These are phyloP conservation scores for Dinocampus coccinellae DNA, from an alignment of 2,888 invertebrate species.

Conservation along the genomic window DNA sequence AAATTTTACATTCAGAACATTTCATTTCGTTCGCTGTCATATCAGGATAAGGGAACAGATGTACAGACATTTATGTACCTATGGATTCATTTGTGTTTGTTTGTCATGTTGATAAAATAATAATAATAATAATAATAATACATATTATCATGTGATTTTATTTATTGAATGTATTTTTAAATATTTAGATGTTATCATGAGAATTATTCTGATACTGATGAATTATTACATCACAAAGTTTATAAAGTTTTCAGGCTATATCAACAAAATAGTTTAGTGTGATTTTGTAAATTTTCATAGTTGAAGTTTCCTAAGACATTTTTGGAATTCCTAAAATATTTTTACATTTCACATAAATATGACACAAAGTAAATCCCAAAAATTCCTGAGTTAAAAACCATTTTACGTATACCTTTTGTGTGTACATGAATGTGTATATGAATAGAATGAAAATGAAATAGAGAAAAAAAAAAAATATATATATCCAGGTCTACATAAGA, in stretches of 20 bases:
- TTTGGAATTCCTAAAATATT: too few species aligned
- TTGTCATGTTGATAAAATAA: neutral
- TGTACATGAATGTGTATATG: neutral
- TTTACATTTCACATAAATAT: neutral
- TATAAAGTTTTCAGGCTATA: neutral
- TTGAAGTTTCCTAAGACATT: neutral
- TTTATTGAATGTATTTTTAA: too few species aligned
- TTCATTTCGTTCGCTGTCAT: neutral
- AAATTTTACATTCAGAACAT: neutral
- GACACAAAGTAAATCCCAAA: neutral
- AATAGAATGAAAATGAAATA: neutral
- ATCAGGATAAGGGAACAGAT: neutral
- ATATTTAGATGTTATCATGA: too few species aligned
- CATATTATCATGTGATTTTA: too few species aligned
- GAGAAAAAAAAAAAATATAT: too few species aligned
- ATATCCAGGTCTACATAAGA: too few species aligned
- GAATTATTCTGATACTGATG: neutral
- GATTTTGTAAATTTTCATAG: neutral
- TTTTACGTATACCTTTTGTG: neutral
- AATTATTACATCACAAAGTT: neutral
- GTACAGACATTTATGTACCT: neutral
- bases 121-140: too few species aligned
- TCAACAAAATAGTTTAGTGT: neutral
- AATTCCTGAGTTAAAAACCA: conserved; percentile 20
- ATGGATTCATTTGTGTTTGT: neutral